Percentiles rank a stretch among this genome's conserved stretches.
Conservation (phyloP, 2,113 vertebrate genomes). For the Corynorhinus townsendii region DNA sequence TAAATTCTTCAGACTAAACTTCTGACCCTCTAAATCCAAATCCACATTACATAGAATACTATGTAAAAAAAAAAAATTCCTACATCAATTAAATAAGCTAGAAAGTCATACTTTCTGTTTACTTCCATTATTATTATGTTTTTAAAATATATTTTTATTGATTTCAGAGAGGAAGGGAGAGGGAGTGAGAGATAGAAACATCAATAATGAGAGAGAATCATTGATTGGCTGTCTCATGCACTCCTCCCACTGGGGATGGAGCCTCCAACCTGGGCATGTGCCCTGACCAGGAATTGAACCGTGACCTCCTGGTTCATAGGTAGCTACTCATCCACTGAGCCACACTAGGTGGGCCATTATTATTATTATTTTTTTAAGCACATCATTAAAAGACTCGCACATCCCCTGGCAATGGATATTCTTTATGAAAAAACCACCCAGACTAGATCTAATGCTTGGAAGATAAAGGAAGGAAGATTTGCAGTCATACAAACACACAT, state of each 20-base stretch:
- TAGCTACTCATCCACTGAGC: no score
- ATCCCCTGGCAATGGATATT: not conserved
- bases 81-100: not conserved
- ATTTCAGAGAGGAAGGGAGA: no score
- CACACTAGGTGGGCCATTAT: not conserved
- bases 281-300: no score
- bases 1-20: not conserved
- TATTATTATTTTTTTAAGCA: not conserved
- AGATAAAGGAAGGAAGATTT: not conserved
- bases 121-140: not conserved
- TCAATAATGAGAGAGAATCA: no score
- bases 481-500: not conserved
- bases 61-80: not conserved
- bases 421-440: not conserved
- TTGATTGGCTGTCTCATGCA: no score
- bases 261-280: no score
- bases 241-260: no score
- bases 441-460: not conserved
- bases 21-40: not conserved
- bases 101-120: not conserved
- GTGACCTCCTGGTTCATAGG: no score
- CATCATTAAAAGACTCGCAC: not conserved
- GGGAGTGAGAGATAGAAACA: no score
- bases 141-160: no score
- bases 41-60: not conserved